These are phyloP conservation scores for Aplocera efformata DNA, from an alignment of 2,888 invertebrate genomes.

Conservation along the genomic window DNA sequence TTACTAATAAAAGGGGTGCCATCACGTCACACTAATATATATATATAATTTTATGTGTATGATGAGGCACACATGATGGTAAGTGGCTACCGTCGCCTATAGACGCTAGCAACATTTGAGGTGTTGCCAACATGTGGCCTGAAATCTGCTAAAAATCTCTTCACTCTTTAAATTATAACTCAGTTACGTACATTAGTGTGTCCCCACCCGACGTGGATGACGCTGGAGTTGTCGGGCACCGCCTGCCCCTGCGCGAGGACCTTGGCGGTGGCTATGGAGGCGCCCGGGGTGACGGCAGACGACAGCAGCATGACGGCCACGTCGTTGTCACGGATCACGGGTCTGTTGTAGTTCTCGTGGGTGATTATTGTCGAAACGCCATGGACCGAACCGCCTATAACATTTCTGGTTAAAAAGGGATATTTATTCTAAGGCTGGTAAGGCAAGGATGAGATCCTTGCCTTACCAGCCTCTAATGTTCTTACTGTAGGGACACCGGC, in stretches of 20 bases:
- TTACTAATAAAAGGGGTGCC: too few relatives aligned
- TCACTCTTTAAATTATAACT: not conserved
- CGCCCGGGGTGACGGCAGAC: constrained; percentile 28
- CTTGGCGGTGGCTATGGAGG: constrained; percentile 26
- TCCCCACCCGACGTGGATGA: constrained; percentile 60
- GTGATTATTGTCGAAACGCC: constrained; percentile 39
- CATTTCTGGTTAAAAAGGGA: too few relatives aligned
- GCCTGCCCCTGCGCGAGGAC: constrained; percentile 37
- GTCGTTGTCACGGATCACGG: constrained; percentile 45
- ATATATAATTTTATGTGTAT: too few relatives aligned
- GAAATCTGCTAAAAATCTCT: too few relatives aligned
- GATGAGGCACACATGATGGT: too few relatives aligned
- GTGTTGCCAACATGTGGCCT: too few relatives aligned
- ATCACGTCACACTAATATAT: too few relatives aligned
- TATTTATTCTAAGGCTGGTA: not conserved
- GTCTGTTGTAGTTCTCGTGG: constrained; percentile 50
- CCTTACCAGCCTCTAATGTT: too few relatives aligned
- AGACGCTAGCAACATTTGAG: too few relatives aligned
- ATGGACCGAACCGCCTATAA: constrained; percentile 45
- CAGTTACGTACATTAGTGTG: constrained; percentile 38
- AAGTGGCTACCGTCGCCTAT: too few relatives aligned
- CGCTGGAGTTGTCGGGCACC: constrained; percentile 40
- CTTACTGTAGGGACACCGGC: too few relatives aligned
- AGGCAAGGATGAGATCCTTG: too few relatives aligned
- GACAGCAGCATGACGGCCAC: constrained; percentile 49